phyloP scores from a whole-genome alignment of 2,888 invertebrate genomes.

The Phanerotoma sp. region DNA sequence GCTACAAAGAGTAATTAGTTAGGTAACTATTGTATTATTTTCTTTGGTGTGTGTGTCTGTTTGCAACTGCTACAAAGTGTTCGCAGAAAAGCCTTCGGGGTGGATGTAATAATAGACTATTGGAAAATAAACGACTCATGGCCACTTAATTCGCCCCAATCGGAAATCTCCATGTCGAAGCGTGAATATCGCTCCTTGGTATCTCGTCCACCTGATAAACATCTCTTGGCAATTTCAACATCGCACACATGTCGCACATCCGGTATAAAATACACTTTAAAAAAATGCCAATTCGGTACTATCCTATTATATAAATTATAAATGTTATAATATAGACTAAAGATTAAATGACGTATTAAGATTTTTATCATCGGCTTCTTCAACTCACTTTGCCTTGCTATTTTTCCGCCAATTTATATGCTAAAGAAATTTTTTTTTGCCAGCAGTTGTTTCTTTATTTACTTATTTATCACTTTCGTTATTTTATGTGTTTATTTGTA shows the following conservation, averaged over 20 bases:
- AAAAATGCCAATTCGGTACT: background rate
- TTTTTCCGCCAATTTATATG: no score
- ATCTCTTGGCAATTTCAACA: slow-evolving; percentile 54
- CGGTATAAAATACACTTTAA: slow-evolving; percentile 24
- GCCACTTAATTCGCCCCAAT: slow-evolving; percentile 24
- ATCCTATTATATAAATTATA: background rate
- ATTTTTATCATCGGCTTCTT: slow-evolving; percentile 5
- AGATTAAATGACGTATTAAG: background rate
- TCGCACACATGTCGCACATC: slow-evolving; percentile 55
- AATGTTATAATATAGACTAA: background rate
- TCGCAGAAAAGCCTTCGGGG: background rate
- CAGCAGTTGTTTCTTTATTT: no score
- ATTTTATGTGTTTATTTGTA: no score
- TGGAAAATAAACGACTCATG: slow-evolving; percentile 27
- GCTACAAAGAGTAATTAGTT: no score
- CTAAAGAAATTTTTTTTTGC: no score
- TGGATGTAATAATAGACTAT: slow-evolving; percentile 11
- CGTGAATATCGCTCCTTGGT: slow-evolving; percentile 52
- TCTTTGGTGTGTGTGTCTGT: no score
- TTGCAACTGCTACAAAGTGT: slow-evolving; percentile 1
- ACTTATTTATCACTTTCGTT: no score
- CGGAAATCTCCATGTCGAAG: slow-evolving; percentile 47
- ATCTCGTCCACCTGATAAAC: slow-evolving; percentile 49
- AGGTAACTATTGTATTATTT: no score
- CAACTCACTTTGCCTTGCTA: no score